phyloP scores from a whole-genome alignment of 37 sponge, comb jelly and placozoan species.

The Theonella swinhoei region DNA sequence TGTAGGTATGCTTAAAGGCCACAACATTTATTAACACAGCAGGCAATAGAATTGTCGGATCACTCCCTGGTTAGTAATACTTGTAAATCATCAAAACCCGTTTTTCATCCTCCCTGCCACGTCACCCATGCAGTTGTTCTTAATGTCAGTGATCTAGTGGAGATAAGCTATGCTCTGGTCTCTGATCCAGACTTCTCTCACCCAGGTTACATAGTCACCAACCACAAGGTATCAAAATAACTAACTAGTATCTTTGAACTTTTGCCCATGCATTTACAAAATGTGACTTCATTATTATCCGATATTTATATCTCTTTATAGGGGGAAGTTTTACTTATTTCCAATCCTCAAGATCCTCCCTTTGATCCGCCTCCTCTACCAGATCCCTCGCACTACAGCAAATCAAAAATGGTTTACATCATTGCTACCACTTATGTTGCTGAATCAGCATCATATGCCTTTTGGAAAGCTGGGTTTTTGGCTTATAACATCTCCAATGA shows the following conservation, averaged over 20 bases:
- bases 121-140: too few species aligned
- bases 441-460: neutral
- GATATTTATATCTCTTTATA: too few species aligned
- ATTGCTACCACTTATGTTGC: neutral
- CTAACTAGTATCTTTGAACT: too few species aligned
- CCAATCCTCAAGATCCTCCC: neutral
- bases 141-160: neutral
- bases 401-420: neutral
- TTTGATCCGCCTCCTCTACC: neutral
- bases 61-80: too few species aligned
- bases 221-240: neutral
- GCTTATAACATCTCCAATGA: neutral
- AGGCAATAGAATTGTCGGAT: too few species aligned
- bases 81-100: too few species aligned
- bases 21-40: too few species aligned
- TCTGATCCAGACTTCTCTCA: neutral
- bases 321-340: neutral
- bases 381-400: neutral
- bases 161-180: neutral
- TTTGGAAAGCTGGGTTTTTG: neutral
- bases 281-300: too few species aligned
- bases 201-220: neutral
- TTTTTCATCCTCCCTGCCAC: too few species aligned
- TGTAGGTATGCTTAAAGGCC: too few species aligned
- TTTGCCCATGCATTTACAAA: too few species aligned